Evolutionary conservation across 2,888 invertebrate species (phyloP), one percentile per base, ranked within the genome.

Genomic region (Microctonus brassicae): DNA sequence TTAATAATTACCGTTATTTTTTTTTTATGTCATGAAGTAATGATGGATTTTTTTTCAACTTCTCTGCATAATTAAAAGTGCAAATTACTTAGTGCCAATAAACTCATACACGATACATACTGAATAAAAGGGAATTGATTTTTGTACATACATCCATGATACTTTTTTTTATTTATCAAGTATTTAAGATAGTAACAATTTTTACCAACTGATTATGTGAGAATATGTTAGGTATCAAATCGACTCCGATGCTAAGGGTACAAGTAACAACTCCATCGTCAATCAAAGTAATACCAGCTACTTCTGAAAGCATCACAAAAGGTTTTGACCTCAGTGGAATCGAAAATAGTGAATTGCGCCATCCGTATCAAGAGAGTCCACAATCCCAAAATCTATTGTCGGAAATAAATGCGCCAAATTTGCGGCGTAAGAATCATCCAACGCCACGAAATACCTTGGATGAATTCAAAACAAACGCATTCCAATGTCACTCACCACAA

Each of bases 401-500:
- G 1, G 83, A 80, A 33, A 77, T 80, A 52, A 80, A 78, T 76
- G 83, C 86, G 13, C 84, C 86, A 1, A 81, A 83, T 63, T 75
- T 81, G 5, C 77, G 79, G 53, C 75, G 82, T 33, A 83, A 81
- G 47, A 80, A 84, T 77, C 91, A 91, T 79, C 64, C 72, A 17
- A 81, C 81, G 29, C 81, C 79, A 73, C 86, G 84, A 72, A 84
- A 75, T 70, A 82, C 78, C 70, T 74, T 80, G 57, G 34, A 52
- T 3, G 20, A 69, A 1, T 83, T 82, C 0, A 81, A 81, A 47
- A 84, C 84, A 13, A 83, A 88, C 70, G 91, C 93, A 0, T 93
- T 94, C 0, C 89, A 93, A 81, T 90, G 92, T 34, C 92, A 92
- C 78, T 94, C 94, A 0, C 94, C 94, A 0, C 89, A 90, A 13